These are phyloP conservation scores for Pomatorhinus ruficollis DNA, from an alignment of 2,113 vertebrate genomes.

Conservation along the genomic window DNA sequence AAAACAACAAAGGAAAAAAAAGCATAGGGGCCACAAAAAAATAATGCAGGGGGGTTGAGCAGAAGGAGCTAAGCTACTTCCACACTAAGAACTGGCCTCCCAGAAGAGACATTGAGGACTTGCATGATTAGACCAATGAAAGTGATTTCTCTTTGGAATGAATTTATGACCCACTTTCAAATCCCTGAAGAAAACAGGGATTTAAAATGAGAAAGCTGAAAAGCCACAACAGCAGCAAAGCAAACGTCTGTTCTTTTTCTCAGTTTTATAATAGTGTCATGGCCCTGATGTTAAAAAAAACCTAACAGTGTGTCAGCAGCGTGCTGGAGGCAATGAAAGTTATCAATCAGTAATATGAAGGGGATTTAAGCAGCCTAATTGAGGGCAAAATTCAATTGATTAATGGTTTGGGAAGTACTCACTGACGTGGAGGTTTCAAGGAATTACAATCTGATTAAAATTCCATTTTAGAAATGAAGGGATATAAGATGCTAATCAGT, in stretches of 20 bases:
- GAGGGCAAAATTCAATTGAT: constrained; percentile 65
- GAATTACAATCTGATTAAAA: constrained; percentile 70
- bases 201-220: constrained; percentile 49
- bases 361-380: constrained; percentile 64
- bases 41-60: neutral
- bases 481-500: constrained; percentile 67
- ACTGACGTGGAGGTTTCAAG: constrained; percentile 48
- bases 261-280: constrained; percentile 25
- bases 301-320: neutral
- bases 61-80: constrained; percentile 33
- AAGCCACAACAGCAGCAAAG: constrained; percentile 39
- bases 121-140: constrained; percentile 62
- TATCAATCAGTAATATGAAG: constrained; percentile 67
- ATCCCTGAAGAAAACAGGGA: constrained; percentile 62
- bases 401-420: constrained; percentile 56
- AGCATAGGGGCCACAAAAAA: neutral
- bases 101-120: constrained; percentile 34
- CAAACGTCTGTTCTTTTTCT: constrained; percentile 32
- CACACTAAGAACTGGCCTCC: neutral
- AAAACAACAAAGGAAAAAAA: neutral
- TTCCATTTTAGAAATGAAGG: constrained; percentile 70
- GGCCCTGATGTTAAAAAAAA: neutral
- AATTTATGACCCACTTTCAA: constrained; percentile 71
- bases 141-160: constrained; percentile 59
- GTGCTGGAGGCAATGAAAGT: constrained; percentile 32